phyloP scores from a whole-genome alignment of 2,113 vertebrate genomes.

The Petrocephalus microphthalmus region DNA sequence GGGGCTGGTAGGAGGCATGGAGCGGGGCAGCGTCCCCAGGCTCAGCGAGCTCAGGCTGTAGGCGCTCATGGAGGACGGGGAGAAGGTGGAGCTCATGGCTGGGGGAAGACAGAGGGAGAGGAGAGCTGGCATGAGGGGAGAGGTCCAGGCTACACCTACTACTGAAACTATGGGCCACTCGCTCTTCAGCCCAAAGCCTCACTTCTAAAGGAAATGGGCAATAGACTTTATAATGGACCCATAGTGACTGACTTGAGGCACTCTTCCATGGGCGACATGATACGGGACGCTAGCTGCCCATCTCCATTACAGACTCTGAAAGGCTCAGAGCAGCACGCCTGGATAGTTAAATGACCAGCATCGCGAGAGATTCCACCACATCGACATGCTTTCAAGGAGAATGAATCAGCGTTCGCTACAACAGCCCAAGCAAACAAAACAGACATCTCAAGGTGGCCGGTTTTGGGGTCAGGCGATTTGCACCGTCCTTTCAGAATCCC shows the following conservation, averaged over 20 bases:
- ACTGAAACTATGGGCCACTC: not conserved
- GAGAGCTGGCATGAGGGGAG: not conserved
- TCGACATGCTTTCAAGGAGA: not conserved
- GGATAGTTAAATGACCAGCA: not conserved
- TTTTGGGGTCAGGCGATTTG: not conserved
- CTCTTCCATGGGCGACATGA: not conserved
- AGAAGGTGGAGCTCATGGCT: slow-evolving; percentile 91
- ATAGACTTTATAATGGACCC: not conserved
- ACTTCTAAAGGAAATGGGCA: not conserved
- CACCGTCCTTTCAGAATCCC: not conserved
- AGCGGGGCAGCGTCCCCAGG: slow-evolving; percentile 90
- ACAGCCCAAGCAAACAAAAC: not conserved
- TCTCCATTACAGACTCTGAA: not conserved
- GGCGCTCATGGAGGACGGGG: slow-evolving; percentile 94
- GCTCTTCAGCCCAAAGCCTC: not conserved
- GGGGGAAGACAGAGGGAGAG: slow-evolving; percentile 34
- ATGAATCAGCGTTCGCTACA: not conserved
- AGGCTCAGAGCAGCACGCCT: not conserved
- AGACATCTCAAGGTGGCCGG: not conserved
- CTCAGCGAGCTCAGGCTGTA: slow-evolving; percentile 98
- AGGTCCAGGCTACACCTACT: not conserved
- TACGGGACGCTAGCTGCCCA: not conserved
- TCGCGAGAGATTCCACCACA: not conserved
- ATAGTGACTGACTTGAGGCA: not conserved
- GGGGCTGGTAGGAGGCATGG: slow-evolving; percentile 91